Percentiles rank a stretch among this genome's conserved stretches.
Evolutionary conservation across 2,113 vertebrate genomes (phyloP).

Genomic region (Accipiter cooperii): DNA sequence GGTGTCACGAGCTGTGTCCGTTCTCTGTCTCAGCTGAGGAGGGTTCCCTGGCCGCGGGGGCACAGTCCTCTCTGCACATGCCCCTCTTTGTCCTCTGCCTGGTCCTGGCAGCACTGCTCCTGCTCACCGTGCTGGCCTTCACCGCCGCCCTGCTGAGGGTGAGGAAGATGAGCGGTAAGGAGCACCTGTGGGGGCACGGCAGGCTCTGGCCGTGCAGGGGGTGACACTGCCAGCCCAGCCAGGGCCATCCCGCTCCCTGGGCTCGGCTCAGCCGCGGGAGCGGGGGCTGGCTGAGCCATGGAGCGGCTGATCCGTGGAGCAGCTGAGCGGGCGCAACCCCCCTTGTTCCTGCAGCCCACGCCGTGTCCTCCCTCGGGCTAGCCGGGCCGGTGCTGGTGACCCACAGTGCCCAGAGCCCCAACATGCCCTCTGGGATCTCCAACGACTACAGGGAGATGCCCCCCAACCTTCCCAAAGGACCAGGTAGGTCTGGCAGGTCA

Average conservation of each 20-base stretch:
- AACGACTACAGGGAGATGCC: constrained; percentile 53
- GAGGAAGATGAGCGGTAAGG: constrained; percentile 56
- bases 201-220: not conserved
- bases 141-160: not conserved
- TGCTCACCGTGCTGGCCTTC: constrained; percentile 17
- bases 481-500: constrained; percentile 37
- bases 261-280: not conserved
- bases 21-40: not conserved
- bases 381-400: not conserved
- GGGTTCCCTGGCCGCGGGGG: fast-evolving
- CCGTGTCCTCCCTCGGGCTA: not conserved
- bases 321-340: not conserved
- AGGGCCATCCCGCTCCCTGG: too few species aligned
- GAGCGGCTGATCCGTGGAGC: not conserved
- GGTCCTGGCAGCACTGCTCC: constrained; percentile 48
- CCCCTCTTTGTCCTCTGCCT: constrained; percentile 32
- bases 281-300: not conserved
- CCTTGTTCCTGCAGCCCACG: not conserved
- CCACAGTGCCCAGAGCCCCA: not conserved
- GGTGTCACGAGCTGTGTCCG: fast-evolving
- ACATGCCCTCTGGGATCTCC: fast-evolving
- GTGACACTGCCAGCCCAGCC: not conserved
- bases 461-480: constrained; percentile 35
- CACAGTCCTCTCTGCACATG: fast-evolving
- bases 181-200: not conserved